Percentiles rank a stretch among this genome's conserved stretches.
These are phyloP conservation scores for Balanococcus diminutus DNA, from an alignment of 2,888 invertebrate genomes.

Conservation along the genomic window DNA sequence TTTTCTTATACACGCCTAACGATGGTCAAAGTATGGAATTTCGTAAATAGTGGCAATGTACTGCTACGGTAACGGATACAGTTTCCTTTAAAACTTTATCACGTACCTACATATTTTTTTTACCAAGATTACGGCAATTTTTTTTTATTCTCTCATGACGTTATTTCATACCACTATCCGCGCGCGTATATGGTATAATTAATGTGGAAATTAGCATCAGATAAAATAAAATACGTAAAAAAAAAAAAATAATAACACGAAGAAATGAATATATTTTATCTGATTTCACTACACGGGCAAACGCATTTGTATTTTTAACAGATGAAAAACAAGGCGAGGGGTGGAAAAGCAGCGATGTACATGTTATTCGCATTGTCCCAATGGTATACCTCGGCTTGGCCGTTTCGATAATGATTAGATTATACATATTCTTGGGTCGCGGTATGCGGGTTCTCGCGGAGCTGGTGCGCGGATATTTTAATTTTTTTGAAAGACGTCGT, in stretches of 20 bases:
- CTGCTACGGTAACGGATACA: not conserved
- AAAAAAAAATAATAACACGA: not conserved
- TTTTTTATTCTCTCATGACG: not conserved
- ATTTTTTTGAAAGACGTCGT: not conserved
- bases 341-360: not conserved
- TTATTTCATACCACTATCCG: not conserved
- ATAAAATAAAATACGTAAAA: not conserved
- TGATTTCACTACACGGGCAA: not conserved
- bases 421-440: not conserved
- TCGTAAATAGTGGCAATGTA: not conserved
- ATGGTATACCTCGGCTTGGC: not conserved
- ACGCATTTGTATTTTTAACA: not conserved
- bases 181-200: constrained; percentile 5
- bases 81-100: not conserved
- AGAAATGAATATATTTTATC: not conserved
- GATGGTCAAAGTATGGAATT: not conserved
- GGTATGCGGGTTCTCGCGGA: not conserved
- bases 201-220: constrained; percentile 1
- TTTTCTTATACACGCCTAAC: not conserved
- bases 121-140: not conserved
- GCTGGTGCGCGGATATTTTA: not conserved
- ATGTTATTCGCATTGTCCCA: not conserved
- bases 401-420: not conserved
- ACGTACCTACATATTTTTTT: not conserved
- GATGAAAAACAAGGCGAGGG: not conserved